Base-by-base conservation (phyloP, 2,113 vertebrate species). In the Macquaria australasica region DNA sequence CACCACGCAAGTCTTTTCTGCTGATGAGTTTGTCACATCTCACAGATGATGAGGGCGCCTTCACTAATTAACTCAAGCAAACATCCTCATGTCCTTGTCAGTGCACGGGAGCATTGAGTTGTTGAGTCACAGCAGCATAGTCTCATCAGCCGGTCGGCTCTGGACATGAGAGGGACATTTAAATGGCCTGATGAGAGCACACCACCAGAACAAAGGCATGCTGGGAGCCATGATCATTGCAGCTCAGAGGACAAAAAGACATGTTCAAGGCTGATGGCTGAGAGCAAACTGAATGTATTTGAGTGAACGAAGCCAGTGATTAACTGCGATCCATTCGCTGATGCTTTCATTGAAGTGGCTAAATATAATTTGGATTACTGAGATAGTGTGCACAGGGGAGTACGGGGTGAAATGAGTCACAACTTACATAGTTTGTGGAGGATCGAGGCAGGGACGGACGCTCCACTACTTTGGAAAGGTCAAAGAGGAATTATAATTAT, bases 21-120 rank as follows among this genome's bases (percentile, higher is more conserved):
- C 53, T 85, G 59, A 91, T 78, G 53, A 63, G 71, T 90, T 82
- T 74, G 37, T 83, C 64, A 53, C 82, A 81, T 81, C 80, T 62
- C 71, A 62, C 15, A 55, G 62, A 87, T 3, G 62, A 83, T 3
- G 62, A 83, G 59, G 78, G 31, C 53, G 51, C 67, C 48, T 50
- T 79, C n/a, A 25, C 55, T 73, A 78, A 79, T 89, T 77, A 89
- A 82, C 64, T 37, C 1, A 8, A 74, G 55, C 41, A 43, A 58
- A 64, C 4, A 4, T 77, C 51, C 60, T 56, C 51, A 31, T 8
- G 60, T 74, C 41, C 41, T 83, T 50, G 58, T 21, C 77, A 60
- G 59, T 39, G 48, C n/a, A 21, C n/a, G 34, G 51, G 50, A 62
- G 68, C 14, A 2, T 1, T 9, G 58, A 64, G 50, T n/a, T 43